phyloP scores from a whole-genome alignment of 2,113 vertebrate species.

The Mirza zaza region DNA sequence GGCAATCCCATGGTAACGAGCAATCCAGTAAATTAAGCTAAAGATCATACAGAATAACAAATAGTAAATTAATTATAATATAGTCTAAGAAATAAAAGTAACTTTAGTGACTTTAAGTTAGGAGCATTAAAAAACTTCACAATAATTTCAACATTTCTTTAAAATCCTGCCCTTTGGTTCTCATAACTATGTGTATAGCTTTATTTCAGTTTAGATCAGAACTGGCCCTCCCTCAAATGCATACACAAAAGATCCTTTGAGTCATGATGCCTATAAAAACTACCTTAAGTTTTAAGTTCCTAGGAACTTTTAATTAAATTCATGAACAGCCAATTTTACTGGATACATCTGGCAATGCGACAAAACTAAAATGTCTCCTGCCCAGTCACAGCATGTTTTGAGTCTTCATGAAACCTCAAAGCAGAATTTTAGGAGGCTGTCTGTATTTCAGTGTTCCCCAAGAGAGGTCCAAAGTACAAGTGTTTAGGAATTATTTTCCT shows the following conservation, averaged over 20 bases:
- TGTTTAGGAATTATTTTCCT: conserved; percentile 34
- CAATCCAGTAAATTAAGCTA: background rate
- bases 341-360: conserved; percentile 29
- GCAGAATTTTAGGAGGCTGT: conserved; percentile 7
- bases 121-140: background rate
- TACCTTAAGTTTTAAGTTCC: conserved; percentile 18
- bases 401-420: conserved; percentile 41
- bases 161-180: background rate
- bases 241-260: conserved; percentile 30
- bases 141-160: conserved; percentile 23
- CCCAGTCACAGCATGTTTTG: background rate
- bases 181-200: background rate
- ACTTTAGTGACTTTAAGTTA: background rate
- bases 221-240: background rate
- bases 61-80: background rate
- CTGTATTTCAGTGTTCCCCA: conserved; percentile 14
- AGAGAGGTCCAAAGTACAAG: background rate
- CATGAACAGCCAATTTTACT: conserved; percentile 31
- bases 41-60: background rate
- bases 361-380: conserved; percentile 44
- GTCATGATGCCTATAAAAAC: conserved; percentile 41
- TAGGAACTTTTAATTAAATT: conserved; percentile 61
- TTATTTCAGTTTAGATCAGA: conserved; percentile 10
- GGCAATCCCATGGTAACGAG: background rate
- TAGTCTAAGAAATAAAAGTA: conserved; percentile 10